Conservation (phyloP, 2,113 vertebrate species). For the Macroglossus sobrinus region DNA sequence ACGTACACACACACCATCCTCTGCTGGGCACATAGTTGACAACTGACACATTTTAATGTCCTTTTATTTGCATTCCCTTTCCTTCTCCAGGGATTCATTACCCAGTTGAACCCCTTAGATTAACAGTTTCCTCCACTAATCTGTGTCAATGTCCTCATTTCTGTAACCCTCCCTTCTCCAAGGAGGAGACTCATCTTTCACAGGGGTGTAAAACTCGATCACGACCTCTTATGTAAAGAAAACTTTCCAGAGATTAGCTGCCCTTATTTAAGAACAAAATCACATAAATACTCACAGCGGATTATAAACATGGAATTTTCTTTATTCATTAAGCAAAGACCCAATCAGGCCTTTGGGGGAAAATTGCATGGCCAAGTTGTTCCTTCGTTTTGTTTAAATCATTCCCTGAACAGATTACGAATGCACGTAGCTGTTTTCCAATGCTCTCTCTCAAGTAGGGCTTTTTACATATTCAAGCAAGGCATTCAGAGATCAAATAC, state of each 20-base stretch:
- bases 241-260: not conserved
- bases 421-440: not conserved
- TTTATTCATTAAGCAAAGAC: not conserved
- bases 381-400: slow-evolving; percentile 6
- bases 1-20: not conserved
- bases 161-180: not conserved
- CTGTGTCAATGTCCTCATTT: not conserved
- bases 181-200: not conserved
- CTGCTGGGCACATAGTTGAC: not conserved
- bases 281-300: not conserved
- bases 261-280: not conserved
- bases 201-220: not conserved
- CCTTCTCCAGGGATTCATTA: not conserved
- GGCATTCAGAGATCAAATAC: slow-evolving; percentile 24
- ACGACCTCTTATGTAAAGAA: not conserved
- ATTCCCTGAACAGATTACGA: not conserved
- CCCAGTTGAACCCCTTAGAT: not conserved
- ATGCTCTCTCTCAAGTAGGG: not conserved
- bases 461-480: slow-evolving; percentile 56
- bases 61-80: not conserved
- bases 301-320: not conserved
- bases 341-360: not conserved
- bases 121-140: not conserved
- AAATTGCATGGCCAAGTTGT: not conserved
- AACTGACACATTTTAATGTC: not conserved